Conservation (phyloP, 2,888 invertebrate genomes). For the Charanyca ferruginea region DNA sequence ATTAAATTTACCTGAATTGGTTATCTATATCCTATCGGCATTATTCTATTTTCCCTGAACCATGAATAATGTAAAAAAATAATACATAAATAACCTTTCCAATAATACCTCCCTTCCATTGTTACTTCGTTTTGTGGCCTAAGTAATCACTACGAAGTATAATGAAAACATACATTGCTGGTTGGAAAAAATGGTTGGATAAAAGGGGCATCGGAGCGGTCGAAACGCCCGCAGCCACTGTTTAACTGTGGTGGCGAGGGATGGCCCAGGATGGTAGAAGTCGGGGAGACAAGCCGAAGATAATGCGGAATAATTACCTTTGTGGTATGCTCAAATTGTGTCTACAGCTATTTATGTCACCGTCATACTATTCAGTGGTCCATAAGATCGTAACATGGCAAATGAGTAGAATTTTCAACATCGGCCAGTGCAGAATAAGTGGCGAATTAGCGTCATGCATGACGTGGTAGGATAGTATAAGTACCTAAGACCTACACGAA, state of each 20-base stretch:
- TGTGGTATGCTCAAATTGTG: not conserved
- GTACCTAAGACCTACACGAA: no score
- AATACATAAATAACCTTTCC: slow-evolving; percentile 25
- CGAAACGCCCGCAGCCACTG: slow-evolving; percentile 33
- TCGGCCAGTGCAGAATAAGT: no score
- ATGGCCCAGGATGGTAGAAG: slow-evolving; percentile 11
- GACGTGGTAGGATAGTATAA: no score
- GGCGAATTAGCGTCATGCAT: no score
- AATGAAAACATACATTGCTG: slow-evolving; percentile 56
- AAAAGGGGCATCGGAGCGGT: slow-evolving; percentile 43
- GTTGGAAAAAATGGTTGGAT: slow-evolving; percentile 46
- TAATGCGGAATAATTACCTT: no score
- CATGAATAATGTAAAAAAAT: slow-evolving; percentile 12
- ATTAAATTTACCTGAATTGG: not conserved
- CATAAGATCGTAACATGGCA: no score
- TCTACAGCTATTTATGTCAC: not conserved
- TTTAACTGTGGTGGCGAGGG: slow-evolving; percentile 12
- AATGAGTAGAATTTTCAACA: no score
- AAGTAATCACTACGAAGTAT: slow-evolving; percentile 61
- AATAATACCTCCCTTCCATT: slow-evolving; percentile 43
- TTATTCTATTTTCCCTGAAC: slow-evolving; percentile 22
- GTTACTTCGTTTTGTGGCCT: slow-evolving; percentile 54
- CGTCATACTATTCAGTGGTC: no score
- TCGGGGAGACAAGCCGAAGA: not conserved
- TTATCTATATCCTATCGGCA: not conserved